Base-by-base conservation (phyloP, 2,797 vertebrate species). In the Psittacula echo region DNA sequence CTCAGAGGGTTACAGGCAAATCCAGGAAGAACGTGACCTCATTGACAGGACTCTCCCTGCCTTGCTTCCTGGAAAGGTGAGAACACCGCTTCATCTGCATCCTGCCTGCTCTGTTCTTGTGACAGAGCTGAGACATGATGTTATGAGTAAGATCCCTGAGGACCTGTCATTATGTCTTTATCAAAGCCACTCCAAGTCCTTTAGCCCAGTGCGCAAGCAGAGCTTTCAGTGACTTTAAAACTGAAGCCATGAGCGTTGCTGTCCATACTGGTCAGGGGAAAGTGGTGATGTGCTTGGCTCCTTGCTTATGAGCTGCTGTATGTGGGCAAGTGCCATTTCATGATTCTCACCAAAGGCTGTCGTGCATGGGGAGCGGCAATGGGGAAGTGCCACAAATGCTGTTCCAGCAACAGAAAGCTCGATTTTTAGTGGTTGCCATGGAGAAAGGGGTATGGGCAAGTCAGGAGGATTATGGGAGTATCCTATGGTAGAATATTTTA, bases 21-120 rank as follows among this genome's bases (percentile, higher is more conserved):
- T 97, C 45, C 98, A 98, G 96, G 99, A 99, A 92, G 98, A 98
- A 79, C 98, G 97, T 70, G 98, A 98, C 20, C 72, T 98, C 82
- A 97, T 99, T 67, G 98, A 98, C 90, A 96, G 96, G 39, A 90
- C 73, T 39, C 96, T 99, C 84, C 98, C 98, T 8, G 94, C 98
- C 41, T 92, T 98, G n/a, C 95, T 98, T 71, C 89, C 97, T 71
- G 98, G 98, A 96, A 98, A 99, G 97, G 98, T 98, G 95, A 98
- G 95, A 54, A 39, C 44, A 65, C 42, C 21, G 8, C n/a, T 87
- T 91, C 84, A 67, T 64, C 50, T 41, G 85, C 50, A 15, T 65
- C 83, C 83, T 48, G 37, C 37, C 70, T 74, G 64, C 79, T 75
- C 56, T 78, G 58, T 11, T 67, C 67, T 65, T 82, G 37, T 3